Percentiles rank a stretch among this genome's conserved stretches.
These are phyloP conservation scores for Serrognathus titanus DNA, from an alignment of 2,888 invertebrate species.

Conservation along the genomic window DNA sequence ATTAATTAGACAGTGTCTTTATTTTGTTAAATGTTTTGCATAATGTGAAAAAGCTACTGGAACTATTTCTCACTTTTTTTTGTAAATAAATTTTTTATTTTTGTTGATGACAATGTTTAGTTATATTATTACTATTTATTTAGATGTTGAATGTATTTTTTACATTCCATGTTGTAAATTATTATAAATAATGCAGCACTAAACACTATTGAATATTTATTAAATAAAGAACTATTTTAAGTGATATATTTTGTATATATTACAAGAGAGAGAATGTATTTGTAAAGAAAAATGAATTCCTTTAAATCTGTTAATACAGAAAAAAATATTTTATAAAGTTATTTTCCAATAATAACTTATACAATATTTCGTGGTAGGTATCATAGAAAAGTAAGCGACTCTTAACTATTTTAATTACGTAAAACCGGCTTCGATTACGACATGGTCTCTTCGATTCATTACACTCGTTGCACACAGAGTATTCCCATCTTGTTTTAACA, in stretches of 20 bases:
- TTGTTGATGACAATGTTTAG: background rate
- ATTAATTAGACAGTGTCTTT: background rate
- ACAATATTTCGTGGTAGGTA: too few species aligned
- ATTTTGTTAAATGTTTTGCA: background rate
- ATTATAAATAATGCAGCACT: slow-evolving; percentile 8
- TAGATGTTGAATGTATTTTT: slow-evolving; percentile 1
- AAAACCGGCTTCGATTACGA: too few species aligned
- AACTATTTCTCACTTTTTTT: background rate
- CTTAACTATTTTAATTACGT: too few species aligned
- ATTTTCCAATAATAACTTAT: too few species aligned
- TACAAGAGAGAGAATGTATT: too few species aligned
- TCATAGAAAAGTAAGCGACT: too few species aligned
- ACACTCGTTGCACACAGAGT: too few species aligned
- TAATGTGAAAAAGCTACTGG: background rate
- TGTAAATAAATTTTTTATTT: background rate
- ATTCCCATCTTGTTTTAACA: too few species aligned
- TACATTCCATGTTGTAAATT: slow-evolving; percentile 15
- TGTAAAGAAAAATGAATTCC: too few species aligned
- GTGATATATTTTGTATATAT: background rate
- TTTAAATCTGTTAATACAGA: too few species aligned
- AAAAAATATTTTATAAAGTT: too few species aligned
- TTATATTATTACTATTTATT: background rate
- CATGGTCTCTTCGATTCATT: too few species aligned
- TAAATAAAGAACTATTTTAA: slow-evolving; percentile 18
- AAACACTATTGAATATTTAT: slow-evolving; percentile 13